These are phyloP conservation scores for Odontesthes bonariensis DNA, from an alignment of 2,113 vertebrate species.

Conservation along the genomic window DNA sequence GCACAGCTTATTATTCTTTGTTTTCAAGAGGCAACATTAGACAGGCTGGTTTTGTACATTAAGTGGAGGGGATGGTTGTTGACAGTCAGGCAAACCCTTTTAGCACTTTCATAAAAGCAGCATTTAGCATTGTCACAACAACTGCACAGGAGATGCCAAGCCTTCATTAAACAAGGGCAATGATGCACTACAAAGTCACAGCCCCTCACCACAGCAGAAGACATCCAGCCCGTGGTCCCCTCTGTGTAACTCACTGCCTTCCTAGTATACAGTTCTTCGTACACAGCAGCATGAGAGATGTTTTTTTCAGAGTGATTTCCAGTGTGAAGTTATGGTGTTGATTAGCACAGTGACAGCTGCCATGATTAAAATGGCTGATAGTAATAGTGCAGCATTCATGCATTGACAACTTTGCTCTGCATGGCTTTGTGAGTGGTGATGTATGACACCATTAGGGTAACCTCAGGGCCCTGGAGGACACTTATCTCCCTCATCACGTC, in stretches of 20 bases:
- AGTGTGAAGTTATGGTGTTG: conserved; percentile 84
- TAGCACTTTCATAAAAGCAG: conserved; percentile 80
- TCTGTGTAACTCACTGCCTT: conserved; percentile 57
- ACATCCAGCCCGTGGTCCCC: conserved; percentile 20
- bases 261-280: conserved; percentile 64
- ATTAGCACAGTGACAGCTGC: conserved; percentile 84
- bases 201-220: conserved; percentile 37
- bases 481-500: conserved; percentile 84
- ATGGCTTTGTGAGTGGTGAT: conserved; percentile 85
- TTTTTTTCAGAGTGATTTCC: conserved; percentile 76
- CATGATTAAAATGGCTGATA: conserved; percentile 86
- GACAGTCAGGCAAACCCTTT: conserved; percentile 63
- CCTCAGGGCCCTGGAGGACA: conserved; percentile 84
- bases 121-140: conserved; percentile 85
- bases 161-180: conserved; percentile 79
- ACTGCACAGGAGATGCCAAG: conserved; percentile 79
- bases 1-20: conserved; percentile 51
- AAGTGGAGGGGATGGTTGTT: conserved; percentile 32
- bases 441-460: conserved; percentile 86
- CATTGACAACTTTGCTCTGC: conserved; percentile 86
- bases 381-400: conserved; percentile 86
- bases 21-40: conserved; percentile 39
- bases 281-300: conserved; percentile 58
- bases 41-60: conserved; percentile 26
- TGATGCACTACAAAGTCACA: conserved; percentile 79